Base-by-base conservation (phyloP, 2,113 vertebrate genomes). In the Indicator indicator region DNA sequence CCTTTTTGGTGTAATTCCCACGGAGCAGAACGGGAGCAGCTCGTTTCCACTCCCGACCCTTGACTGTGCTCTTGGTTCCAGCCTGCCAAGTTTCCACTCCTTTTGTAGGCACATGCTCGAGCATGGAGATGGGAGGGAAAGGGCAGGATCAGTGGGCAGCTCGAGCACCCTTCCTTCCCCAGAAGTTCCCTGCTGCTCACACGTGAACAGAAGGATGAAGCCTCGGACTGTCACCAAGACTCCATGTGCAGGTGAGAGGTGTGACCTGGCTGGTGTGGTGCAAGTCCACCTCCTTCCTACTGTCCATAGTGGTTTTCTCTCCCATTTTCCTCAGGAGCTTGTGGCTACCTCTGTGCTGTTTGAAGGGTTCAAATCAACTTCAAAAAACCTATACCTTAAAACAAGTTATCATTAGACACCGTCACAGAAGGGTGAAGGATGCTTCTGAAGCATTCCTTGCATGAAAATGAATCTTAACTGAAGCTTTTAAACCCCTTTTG, bases 31-130 rank as follows among this genome's bases (percentile, higher is more conserved):
- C 7, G 14, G 86, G 74, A 86, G 86, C 93, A 36, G 74, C 56
- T 83, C 5, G 1, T 70, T 88, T 73, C 67, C 0, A 11, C 59
- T 88, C 73, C 76, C 79, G 76, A 88, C 79, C 90, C 79, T 58
- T 58, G 85, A 21, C 78, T 87, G 88, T 0, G 5, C 94, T 94
- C 69, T 38, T 83, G 19, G 40, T 71, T 87, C 87, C 9, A 64
- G 89, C 79, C 91, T 95, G 85, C 96, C 95, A 95, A 95, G 91
- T 97, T 95, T 97, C 94, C 96, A 96, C 93, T 95, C 91, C 95
- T 96, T 96, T 93, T 96, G 94, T 81, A 93, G 93, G 94, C 93
- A 95, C 95, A 85, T 5, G 60, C 83, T 88, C 0, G 0, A 70
- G 81, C 87, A 63, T 50, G 89, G 86, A 62, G 78, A 42, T 50